phyloP scores from a whole-genome alignment of 2,797 vertebrate species.

The Morus bassanus region DNA sequence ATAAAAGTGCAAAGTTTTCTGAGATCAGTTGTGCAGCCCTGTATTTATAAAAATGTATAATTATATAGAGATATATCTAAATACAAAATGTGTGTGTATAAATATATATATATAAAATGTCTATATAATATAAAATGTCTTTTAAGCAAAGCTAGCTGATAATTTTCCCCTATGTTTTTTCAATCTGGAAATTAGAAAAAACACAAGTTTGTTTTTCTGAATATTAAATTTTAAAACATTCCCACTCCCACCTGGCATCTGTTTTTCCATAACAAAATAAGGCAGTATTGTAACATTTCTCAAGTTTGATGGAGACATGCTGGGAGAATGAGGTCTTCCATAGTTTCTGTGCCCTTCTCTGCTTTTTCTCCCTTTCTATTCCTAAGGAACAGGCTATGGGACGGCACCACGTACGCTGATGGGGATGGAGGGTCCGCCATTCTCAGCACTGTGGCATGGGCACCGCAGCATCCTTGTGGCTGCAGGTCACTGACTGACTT shows the following conservation, averaged over 20 bases:
- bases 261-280: not conserved
- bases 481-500: not conserved
- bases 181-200: not conserved
- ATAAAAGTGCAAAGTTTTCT: not conserved
- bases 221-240: not conserved
- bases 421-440: not conserved
- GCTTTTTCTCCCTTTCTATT: not conserved
- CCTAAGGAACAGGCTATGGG: not conserved
- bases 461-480: not conserved
- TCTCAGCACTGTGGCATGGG: not conserved
- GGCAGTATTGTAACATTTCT: not conserved
- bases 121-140: not conserved
- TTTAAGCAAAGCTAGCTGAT: not conserved
- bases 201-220: not conserved
- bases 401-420: not conserved
- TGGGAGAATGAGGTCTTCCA: not conserved
- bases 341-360: not conserved
- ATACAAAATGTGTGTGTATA: not conserved
- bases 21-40: not conserved
- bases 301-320: not conserved
- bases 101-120: not conserved
- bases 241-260: not conserved
- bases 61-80: not conserved
- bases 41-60: not conserved
- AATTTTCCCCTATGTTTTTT: not conserved